phyloP scores from a whole-genome alignment of 2,113 vertebrate species.

The Lynx canadensis region DNA sequence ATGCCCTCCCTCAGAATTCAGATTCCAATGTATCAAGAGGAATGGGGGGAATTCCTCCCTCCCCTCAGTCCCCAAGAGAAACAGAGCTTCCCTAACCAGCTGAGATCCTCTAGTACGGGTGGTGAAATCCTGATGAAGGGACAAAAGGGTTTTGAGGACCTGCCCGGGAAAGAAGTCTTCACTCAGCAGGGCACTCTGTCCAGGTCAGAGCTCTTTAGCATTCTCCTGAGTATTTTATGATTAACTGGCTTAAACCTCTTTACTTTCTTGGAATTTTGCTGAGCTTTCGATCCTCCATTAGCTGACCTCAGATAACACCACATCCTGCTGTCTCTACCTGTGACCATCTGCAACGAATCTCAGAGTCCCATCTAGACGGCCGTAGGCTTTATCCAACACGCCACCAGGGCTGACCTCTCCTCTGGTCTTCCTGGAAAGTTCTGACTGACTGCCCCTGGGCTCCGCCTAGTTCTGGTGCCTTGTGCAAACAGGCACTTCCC shows the following conservation, averaged over 20 bases:
- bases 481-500: background rate
- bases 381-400: background rate
- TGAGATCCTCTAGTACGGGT: background rate
- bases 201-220: background rate
- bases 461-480: background rate
- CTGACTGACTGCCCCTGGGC: background rate
- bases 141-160: background rate
- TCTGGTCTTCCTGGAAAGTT: background rate
- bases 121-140: background rate
- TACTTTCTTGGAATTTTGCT: background rate
- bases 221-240: background rate
- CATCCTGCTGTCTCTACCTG: background rate
- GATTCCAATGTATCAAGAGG: background rate
- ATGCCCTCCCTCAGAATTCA: background rate
- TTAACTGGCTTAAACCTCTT: background rate
- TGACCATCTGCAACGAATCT: background rate
- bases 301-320: background rate
- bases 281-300: background rate
- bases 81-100: background rate
- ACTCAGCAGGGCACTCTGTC: background rate
- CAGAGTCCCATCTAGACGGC: background rate
- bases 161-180: background rate
- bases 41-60: background rate
- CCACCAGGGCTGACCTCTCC: background rate
- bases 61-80: background rate